phyloP scores from a whole-genome alignment of 2,888 invertebrate species.

The Cataglyphis albicans region DNA sequence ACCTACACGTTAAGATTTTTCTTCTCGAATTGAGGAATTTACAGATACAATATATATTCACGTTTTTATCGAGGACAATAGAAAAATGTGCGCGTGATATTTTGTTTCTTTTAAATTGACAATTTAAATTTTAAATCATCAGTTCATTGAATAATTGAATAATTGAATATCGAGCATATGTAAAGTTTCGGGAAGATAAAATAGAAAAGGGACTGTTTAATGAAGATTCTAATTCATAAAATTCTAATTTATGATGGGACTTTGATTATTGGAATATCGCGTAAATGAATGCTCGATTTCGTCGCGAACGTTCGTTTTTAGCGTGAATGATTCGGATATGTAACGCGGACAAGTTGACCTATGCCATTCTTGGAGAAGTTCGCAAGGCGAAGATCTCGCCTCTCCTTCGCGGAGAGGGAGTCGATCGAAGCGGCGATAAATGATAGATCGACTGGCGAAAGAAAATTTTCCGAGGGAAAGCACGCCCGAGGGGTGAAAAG shows the following conservation, averaged over 20 bases:
- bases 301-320: neutral
- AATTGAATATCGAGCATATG: neutral
- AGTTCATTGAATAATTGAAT: neutral
- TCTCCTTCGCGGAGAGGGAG: neutral
- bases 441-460: constrained; percentile 37
- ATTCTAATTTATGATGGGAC: neutral
- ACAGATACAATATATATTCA: neutral
- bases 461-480: constrained; percentile 47
- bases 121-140: neutral
- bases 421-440: constrained; percentile 25
- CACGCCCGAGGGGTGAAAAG: constrained; percentile 19
- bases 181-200: neutral
- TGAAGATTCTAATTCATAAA: neutral
- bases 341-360: constrained; percentile 19
- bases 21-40: neutral
- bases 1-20: neutral
- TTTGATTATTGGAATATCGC: constrained; percentile 6
- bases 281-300: neutral
- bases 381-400: neutral
- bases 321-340: neutral
- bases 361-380: constrained; percentile 1
- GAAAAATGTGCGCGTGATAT: neutral
- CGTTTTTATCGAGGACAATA: neutral
- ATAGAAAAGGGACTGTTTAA: neutral
- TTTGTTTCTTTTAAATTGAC: neutral